A percentile compares a stretch with the other conserved stretches of the same genome.
phyloP scores from a whole-genome alignment of 2,888 invertebrate species.

The Chrysotoxum bicinctum region DNA sequence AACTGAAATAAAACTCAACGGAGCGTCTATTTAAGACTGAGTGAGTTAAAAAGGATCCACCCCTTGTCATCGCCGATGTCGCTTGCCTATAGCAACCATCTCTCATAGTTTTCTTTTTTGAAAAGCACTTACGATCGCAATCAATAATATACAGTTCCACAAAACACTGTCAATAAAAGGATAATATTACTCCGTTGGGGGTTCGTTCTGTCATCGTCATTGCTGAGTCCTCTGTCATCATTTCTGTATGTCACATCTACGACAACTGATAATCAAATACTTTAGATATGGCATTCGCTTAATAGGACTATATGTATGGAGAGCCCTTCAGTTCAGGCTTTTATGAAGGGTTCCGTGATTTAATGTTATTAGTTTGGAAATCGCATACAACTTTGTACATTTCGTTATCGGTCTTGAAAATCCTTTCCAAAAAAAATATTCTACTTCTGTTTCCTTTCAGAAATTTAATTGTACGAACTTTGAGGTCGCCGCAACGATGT shows the following conservation, averaged over 20 bases:
- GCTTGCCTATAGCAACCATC: constrained; percentile 5
- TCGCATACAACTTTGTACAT: constrained; percentile 51
- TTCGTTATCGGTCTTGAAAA: constrained; percentile 55
- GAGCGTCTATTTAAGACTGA: constrained; percentile 54
- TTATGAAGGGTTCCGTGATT: constrained; percentile 60
- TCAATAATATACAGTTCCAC: constrained; percentile 66
- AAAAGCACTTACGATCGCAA: constrained; percentile 63
- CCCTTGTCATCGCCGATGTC: constrained; percentile 17
- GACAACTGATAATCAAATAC: constrained; percentile 51
- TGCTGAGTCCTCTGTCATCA: constrained; percentile 27
- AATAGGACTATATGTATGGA: neutral
- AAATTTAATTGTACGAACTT: constrained; percentile 52
- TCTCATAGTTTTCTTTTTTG: constrained; percentile 35
- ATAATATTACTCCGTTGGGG: constrained; percentile 62
- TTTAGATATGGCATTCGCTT: constrained; percentile 19
- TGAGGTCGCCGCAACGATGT: constrained; percentile 35
- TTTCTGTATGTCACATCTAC: constrained; percentile 53
- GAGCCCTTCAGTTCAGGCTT: neutral
- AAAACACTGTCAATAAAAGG: constrained; percentile 68
- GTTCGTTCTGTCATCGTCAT: constrained; percentile 48
- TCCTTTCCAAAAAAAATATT: constrained; percentile 12
- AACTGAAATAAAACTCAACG: constrained; percentile 52
- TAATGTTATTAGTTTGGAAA: constrained; percentile 67
- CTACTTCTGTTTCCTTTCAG: constrained; percentile 15
- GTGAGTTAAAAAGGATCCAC: constrained; percentile 36